Conservation (phyloP, 2,797 vertebrate genomes). For the Crenuchus spilurus region DNA sequence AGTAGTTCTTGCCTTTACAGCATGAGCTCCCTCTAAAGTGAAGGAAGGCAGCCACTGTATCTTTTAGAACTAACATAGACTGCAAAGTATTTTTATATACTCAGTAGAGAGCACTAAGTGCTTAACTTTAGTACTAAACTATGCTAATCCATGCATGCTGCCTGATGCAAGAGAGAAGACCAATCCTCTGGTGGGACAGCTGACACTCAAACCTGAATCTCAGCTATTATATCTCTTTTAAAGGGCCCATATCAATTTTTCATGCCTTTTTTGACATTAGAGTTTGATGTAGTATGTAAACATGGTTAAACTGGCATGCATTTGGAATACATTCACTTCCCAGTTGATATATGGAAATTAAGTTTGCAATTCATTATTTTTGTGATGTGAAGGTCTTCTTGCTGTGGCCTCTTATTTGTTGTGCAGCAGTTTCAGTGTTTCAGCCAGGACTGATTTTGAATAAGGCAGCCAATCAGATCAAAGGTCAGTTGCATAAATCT, state of each 20-base stretch:
- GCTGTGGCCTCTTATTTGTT: too few species aligned
- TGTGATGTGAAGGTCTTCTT: too few species aligned
- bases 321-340: too few species aligned
- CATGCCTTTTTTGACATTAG: too few species aligned
- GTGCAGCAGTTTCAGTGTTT: too few species aligned
- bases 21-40: neutral
- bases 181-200: conserved; percentile 34
- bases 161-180: conserved; percentile 51
- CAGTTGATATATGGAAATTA: too few species aligned
- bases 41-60: neutral
- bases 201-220: neutral
- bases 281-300: too few species aligned
- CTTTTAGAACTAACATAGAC: neutral
- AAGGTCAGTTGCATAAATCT: too few species aligned
- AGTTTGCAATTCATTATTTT: too few species aligned
- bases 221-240: neutral
- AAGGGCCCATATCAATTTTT: neutral
- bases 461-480: too few species aligned
- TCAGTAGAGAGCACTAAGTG: neutral
- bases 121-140: neutral
- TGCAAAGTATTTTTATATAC: neutral
- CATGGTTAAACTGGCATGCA: too few species aligned
- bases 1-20: neutral
- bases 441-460: too few species aligned
- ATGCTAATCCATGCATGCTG: neutral